Conservation (phyloP, 2,113 vertebrate genomes). For the Poeciliopsis occidentalis region DNA sequence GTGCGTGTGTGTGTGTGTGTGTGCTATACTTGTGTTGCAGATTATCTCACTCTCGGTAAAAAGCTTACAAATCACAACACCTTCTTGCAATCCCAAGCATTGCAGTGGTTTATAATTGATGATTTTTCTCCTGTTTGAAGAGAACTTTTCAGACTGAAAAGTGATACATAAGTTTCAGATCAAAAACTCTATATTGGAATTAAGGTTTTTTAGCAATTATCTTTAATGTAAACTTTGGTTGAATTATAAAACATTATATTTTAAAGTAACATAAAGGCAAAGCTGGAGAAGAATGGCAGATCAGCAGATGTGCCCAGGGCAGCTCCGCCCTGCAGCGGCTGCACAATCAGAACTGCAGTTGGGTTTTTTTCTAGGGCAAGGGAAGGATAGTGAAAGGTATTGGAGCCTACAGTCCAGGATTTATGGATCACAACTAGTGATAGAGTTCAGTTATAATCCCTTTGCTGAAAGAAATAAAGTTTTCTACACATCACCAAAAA, state of each 20-base stretch:
- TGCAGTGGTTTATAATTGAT: no score
- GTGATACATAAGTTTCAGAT: no score
- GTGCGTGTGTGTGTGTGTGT: background rate
- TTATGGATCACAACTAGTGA: background rate
- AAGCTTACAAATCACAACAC: no score
- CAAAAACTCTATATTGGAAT: no score
- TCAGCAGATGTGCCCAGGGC: background rate
- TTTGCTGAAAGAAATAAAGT: background rate
- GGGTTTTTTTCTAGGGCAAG: background rate
- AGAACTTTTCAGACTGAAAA: no score
- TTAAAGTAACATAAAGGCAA: background rate
- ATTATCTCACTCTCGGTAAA: no score
- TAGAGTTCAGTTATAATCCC: background rate
- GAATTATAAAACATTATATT: background rate
- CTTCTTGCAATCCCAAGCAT: no score
- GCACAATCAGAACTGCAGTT: background rate
- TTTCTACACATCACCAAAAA: conserved; percentile 10
- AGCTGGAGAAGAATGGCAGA: background rate
- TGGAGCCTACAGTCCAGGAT: background rate
- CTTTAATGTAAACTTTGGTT: no score
- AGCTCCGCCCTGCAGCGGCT: background rate
- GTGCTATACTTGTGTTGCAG: background rate
- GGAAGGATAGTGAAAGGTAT: background rate
- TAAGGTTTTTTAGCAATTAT: no score
- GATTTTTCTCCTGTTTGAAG: no score